These are phyloP conservation scores for Nycticebus coucang DNA, from an alignment of 2,113 vertebrate genomes.

Conservation along the genomic window DNA sequence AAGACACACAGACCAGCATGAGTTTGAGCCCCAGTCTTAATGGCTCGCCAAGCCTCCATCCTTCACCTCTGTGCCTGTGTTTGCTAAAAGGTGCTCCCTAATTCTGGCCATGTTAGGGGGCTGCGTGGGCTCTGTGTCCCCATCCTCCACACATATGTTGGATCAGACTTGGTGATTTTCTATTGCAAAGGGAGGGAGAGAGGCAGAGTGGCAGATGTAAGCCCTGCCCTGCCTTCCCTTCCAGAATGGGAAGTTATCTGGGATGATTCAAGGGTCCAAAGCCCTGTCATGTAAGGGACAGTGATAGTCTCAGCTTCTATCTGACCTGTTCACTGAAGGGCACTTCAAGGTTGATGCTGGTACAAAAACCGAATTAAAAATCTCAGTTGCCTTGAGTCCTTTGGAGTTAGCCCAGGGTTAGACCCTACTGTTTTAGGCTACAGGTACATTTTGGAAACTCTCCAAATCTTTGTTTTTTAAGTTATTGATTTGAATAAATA, in stretches of 20 bases:
- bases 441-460: background rate
- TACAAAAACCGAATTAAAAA: background rate
- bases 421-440: background rate
- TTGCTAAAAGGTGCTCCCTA: rapidly evolving
- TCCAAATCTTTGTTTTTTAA: background rate
- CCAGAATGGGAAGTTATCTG: rapidly evolving
- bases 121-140: background rate
- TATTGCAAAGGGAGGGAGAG: background rate
- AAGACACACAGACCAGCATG: background rate
- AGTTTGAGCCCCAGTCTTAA: background rate
- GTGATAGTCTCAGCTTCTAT: background rate
- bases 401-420: background rate
- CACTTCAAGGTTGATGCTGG: background rate
- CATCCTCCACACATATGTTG: background rate
- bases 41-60: background rate
- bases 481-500: background rate
- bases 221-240: too few species aligned
- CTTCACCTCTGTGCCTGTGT: background rate
- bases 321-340: background rate
- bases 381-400: background rate
- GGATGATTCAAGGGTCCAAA: background rate
- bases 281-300: rapidly evolving
- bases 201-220: rapidly evolving
- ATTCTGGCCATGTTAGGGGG: rapidly evolving
- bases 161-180: background rate